Evolutionary conservation across 2,888 invertebrate genomes (phyloP), one percentile per base, ranked within the genome.

Genomic region (Piscicola geometra): DNA sequence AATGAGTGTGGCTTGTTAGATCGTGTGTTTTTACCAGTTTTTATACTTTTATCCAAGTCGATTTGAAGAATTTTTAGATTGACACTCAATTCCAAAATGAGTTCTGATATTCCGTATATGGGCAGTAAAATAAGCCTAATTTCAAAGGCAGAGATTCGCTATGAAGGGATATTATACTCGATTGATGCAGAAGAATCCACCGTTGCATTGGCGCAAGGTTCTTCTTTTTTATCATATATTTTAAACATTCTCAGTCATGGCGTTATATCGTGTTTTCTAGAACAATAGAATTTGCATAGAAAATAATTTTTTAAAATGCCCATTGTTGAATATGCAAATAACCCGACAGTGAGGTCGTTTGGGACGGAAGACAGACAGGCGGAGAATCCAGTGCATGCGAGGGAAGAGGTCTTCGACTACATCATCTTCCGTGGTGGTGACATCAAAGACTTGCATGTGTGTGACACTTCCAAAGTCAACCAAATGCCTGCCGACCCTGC

Each of bases 61-160:
- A 18, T 56, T 56, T 56, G 60, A 25, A 56, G n/a, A 41, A 3
- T 56, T 56, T 25, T 25, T 18, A 56, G n/a, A 5, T 56, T 56
- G 9, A 3, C 25, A 25, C 25, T 18, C 9, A 56, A 15, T 56
- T 25, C 33, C 21, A 64, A 60, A 35, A 73, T 73, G 73, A 88
- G 60, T 36, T 30, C 32, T n/a, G 73, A 73, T 56, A 76, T 76
- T 25, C 87, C 97, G 87, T 99, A 98, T 90, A 90, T 99, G 86
- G 99, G 99, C 89, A 97, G 96, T 87, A 97, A 97, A 88, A 98
- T 99, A 87, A 97, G 97, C 89, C 90, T 99, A 86, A 96, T 99
- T 89, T 98, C 98, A 84, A 99, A 98, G 89, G 95, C 98, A 81
- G 98, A 98, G 88, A 99, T 99, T 87, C 91, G 99, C 82, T 99